These are phyloP conservation scores for Apotomis betuletana DNA, from an alignment of 2,888 invertebrate genomes.

Conservation along the genomic window DNA sequence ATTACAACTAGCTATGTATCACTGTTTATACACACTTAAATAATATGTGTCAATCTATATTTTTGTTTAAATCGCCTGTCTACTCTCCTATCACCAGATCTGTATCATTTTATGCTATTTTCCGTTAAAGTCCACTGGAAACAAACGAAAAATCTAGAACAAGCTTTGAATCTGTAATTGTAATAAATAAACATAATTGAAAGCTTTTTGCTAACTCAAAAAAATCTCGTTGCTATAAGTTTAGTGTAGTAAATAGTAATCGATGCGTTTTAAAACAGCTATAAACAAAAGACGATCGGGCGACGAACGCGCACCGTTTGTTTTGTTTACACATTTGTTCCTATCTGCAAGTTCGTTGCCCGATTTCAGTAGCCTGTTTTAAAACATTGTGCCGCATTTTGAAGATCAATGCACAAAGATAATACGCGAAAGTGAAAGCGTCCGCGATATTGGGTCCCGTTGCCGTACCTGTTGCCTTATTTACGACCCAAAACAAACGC, in stretches of 20 bases:
- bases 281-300: background rate
- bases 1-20: background rate
- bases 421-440: constrained; percentile 79
- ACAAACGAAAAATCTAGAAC: too few relatives aligned
- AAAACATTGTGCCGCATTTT: constrained; percentile 47
- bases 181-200: background rate
- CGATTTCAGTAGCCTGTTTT: constrained; percentile 43
- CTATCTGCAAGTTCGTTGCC: constrained; percentile 34
- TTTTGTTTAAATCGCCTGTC: too few relatives aligned
- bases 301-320: background rate
- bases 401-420: constrained; percentile 72
- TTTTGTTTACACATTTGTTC: constrained; percentile 23
- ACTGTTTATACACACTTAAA: background rate
- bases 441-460: constrained; percentile 76
- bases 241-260: background rate
- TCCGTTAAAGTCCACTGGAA: too few relatives aligned
- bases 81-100: too few relatives aligned
- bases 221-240: too few relatives aligned
- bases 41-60: too few relatives aligned
- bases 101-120: too few relatives aligned
- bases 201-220: too few relatives aligned
- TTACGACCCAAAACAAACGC: constrained; percentile 83
- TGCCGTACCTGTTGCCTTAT: constrained; percentile 83
- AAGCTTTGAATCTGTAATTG: too few relatives aligned
- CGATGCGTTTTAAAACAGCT: background rate